These are phyloP conservation scores for Thymallus thymallus DNA, from an alignment of 2,113 vertebrate genomes.

Conservation along the genomic window DNA sequence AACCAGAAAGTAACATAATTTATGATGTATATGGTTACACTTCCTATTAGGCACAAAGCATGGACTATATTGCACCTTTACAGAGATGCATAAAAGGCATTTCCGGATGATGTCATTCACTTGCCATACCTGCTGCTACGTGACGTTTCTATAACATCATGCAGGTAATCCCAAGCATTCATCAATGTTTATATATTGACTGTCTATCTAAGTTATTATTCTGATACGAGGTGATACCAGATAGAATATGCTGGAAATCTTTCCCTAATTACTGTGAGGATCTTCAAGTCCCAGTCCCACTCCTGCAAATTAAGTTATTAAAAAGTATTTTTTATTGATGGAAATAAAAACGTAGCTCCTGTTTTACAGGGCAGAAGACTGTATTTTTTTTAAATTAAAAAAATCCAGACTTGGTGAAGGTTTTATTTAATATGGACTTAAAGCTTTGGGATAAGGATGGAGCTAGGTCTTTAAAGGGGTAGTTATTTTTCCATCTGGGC, in stretches of 20 bases:
- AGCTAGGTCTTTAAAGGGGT: conserved; percentile 77
- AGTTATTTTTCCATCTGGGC: conserved; percentile 80
- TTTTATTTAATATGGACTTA: conserved; percentile 82
- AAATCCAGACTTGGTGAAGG: conserved; percentile 76
- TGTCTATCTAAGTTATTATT: neutral
- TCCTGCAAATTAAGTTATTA: conserved; percentile 61
- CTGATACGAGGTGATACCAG: neutral
- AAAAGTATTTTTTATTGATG: conserved; percentile 69
- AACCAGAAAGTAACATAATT: neutral
- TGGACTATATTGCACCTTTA: conserved; percentile 6
- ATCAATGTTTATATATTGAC: neutral
- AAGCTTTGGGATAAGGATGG: conserved; percentile 73
- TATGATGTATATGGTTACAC: neutral
- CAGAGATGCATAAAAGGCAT: conserved; percentile 26
- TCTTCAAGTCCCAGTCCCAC: conserved; percentile 53
- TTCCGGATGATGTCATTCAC: conserved; percentile 42
- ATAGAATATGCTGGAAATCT: conserved; percentile 37
- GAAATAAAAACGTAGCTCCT: conserved; percentile 66
- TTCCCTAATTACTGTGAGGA: conserved; percentile 66
- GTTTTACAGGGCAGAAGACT: conserved; percentile 68
- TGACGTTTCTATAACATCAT: neutral
- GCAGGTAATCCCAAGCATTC: neutral
- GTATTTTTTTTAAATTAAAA: conserved; percentile 76
- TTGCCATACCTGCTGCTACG: neutral
- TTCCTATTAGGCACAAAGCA: conserved; percentile 26